Percentiles rank a stretch among this genome's conserved stretches.
Evolutionary conservation across 2,797 vertebrate genomes (phyloP).

Genomic region (Podarcis siculus): DNA sequence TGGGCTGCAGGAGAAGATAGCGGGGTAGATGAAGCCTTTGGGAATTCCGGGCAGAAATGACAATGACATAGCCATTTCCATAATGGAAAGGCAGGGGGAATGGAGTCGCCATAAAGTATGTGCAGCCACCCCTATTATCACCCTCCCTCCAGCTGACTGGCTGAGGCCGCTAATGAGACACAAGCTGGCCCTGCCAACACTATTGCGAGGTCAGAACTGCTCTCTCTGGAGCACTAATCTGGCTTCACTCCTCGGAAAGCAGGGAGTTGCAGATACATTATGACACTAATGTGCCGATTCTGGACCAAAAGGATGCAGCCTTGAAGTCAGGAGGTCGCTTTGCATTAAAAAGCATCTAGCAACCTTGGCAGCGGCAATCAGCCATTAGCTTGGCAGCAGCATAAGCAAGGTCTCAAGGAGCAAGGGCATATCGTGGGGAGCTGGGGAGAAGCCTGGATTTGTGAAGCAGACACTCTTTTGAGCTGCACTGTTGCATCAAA

Average conservation of each 20-base stretch:
- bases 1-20: slow-evolving; percentile 42
- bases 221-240: not conserved
- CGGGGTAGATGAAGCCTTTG: slow-evolving; percentile 81
- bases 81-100: not conserved
- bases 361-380: not conserved
- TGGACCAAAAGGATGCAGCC: not conserved
- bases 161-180: not conserved
- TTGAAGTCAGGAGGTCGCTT: not conserved
- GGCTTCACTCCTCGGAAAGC: not conserved
- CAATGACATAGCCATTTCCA: slow-evolving; percentile 77
- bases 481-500: not conserved
- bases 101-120: not conserved
- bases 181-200: not conserved
- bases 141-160: not conserved
- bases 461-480: too few species aligned
- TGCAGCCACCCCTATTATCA: not conserved
- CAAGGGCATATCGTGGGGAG: not conserved
- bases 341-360: not conserved
- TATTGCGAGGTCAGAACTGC: not conserved
- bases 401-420: not conserved
- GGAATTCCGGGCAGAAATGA: slow-evolving; percentile 83
- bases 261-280: not conserved
- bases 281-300: too few species aligned
- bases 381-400: not conserved
- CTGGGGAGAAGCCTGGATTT: not conserved